Evolutionary conservation across 2,888 invertebrate species (phyloP), one percentile per base, ranked within the genome.

Genomic region (Agonopterix subpropinquella): DNA sequence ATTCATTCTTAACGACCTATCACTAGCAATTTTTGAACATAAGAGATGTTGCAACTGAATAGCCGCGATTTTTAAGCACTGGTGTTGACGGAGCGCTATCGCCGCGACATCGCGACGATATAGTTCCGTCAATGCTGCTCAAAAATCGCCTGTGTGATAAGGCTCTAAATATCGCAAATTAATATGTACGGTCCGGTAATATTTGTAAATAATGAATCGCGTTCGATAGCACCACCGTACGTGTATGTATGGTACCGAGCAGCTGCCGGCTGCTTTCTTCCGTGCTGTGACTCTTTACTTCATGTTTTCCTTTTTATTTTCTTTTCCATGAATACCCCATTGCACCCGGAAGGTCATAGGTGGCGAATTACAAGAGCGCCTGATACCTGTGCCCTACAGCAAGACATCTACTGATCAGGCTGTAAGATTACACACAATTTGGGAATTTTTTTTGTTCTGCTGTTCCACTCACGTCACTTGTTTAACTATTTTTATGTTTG

Each of bases 371-470:
- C 97, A 98, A 94, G 98, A 98, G 93, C 96, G 98, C 92, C 96
- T 98, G 95, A 98, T 98, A 91, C 97, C 98, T 91, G 98, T 98
- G 91, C 98, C 98, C 91, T 98, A 98, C 95, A 98, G 98, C 97
- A 98, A 98, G 96, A 97, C 96, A 91, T 97, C 97, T 91, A 98
- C 98, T 92, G 98, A 98, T 93, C 98, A 98, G 96, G 98, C 98
- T 96, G 98, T 98, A 98, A 98, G 98, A 94, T 73, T 39, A n/a
- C 4, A 39, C 39, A 39, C 39, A 39, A 39, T 39, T 39, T 39
- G 39, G 39, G 39, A 39, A 39, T n/a, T 9, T 39, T 37, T n/a
- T 39, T 39, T 39, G 39, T 39, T 36, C 60, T 50, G 48, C 45
- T 54, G 48, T 47, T 54, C 52, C 48, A 44, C 44, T 48, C 48